Percentiles rank a stretch among this genome's conserved stretches.
Evolutionary conservation across 2,888 invertebrate species (phyloP).

Genomic region (Monopis laevigella): DNA sequence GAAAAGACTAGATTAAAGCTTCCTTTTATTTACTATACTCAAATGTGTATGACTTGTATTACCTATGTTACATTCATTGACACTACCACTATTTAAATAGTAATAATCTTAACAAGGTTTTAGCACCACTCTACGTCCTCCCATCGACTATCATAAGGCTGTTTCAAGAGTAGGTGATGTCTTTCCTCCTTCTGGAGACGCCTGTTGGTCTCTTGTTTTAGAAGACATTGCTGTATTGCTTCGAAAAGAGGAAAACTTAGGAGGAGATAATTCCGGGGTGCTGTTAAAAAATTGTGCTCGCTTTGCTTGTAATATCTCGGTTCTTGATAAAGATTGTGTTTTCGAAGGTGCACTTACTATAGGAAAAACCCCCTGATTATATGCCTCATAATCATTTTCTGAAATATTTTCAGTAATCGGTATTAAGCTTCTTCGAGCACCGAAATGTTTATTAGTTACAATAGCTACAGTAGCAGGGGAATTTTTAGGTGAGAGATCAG

Average conservation of each 20-base stretch:
- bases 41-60: too few relatives aligned
- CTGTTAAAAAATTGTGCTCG: constrained; percentile 68
- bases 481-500: constrained; percentile 38
- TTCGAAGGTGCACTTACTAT: constrained; percentile 46
- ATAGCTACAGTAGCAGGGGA: constrained; percentile 56
- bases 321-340: constrained; percentile 42
- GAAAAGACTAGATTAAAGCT: constrained; percentile 60
- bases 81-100: neutral
- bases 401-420: constrained; percentile 44
- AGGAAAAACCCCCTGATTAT: constrained; percentile 56
- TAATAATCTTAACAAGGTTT: neutral
- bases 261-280: constrained; percentile 43
- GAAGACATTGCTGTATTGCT: constrained; percentile 29
- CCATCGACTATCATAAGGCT: constrained; percentile 62
- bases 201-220: neutral
- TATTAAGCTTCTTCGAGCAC: constrained; percentile 53
- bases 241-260: constrained; percentile 49
- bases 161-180: constrained; percentile 69
- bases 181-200: constrained; percentile 24
- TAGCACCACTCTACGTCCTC: neutral
- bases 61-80: too few relatives aligned
- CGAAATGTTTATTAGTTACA: constrained; percentile 56
- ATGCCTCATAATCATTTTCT: constrained; percentile 34
- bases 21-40: too few relatives aligned
- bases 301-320: constrained; percentile 68